Base-by-base conservation (phyloP, 64 coral and sea anemone species). In the Astreopora myriophthalma region DNA sequence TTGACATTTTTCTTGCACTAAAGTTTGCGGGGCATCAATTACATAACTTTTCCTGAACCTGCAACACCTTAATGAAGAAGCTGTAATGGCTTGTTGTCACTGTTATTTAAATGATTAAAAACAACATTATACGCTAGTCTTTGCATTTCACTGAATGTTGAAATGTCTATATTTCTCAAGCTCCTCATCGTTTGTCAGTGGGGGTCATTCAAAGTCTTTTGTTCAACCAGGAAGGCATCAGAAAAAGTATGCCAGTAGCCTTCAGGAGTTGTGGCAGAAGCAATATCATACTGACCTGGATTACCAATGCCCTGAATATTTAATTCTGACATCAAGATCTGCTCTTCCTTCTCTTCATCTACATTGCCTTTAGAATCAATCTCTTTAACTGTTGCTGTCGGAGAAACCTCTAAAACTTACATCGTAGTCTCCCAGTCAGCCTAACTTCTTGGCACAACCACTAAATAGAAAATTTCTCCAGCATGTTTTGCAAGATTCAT, bases 291-390 rank as follows among this genome's bases (percentile, higher is more conserved):
- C n/a, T n/a, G n/a, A 46, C 42, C 4, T 46, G 4, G 42, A 6
- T 46, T 75, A 6, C 16, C 20, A 78, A 2, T 29, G 22, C 0
- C 37, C 5, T 78, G 9, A 78, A 78, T 6, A 49, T 51, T 69
- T 23, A 85, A 85, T 66, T 85, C 80, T 5, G 85, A 36, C 37
- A 87, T 42, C 22, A 87, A 27, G 67, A 87, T 87, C 36, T 67
- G 73, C 27, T 87, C 85, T 34, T 87, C 85, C 26, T 52, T 87
- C 73, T 87, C 66, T 32, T 72, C 67, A 30, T 48, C 8, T 8
- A 52, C 0, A 32, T 87, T 17, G 30, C 16, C 25, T 48, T 44
- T 11, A 6, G 49, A 1, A 3, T 55, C 49, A 6, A 55, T 6
- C 3, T 55, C 16, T 10, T 55, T 10, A 55, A 6, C 12, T 55